A percentile compares a stretch with the other conserved stretches of the same genome.
Evolutionary conservation across 2,797 vertebrate genomes (phyloP).

Genomic region (Chelmon rostratus): DNA sequence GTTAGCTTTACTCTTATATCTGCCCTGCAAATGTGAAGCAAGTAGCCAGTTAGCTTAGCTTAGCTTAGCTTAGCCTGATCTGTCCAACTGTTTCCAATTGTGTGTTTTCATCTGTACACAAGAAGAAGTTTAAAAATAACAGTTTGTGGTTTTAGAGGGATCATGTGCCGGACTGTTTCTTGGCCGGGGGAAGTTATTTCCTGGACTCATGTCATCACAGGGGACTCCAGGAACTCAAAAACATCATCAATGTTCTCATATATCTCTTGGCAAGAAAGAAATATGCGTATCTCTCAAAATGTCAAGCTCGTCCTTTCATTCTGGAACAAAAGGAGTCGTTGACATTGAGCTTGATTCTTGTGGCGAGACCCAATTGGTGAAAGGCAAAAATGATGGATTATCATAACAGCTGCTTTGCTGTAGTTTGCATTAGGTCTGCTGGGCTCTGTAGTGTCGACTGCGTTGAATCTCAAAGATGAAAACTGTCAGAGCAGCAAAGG

Average conservation of each 20-base stretch:
- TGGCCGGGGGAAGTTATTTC: no score
- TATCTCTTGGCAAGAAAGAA: no score
- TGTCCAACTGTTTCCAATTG: no score
- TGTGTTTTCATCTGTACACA: background rate
- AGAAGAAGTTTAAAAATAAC: no score
- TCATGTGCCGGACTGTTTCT: background rate
- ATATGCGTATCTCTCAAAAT: no score
- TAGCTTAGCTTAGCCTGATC: background rate
- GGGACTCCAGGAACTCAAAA: no score
- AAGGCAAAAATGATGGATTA: background rate
- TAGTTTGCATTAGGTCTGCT: background rate
- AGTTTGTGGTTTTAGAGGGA: background rate
- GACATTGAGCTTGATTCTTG: background rate
- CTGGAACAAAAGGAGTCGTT: background rate
- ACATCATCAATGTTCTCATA: no score
- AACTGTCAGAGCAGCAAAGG: slow-evolving; percentile 23
- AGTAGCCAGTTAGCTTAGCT: background rate
- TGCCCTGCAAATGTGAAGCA: background rate
- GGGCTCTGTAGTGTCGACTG: background rate
- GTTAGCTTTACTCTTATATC: background rate
- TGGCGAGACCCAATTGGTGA: background rate
- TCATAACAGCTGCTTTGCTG: slow-evolving; percentile 1
- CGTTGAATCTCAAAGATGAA: slow-evolving; percentile 10
- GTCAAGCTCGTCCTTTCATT: background rate
- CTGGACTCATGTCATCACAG: background rate